Base-by-base conservation (phyloP, 2,797 vertebrate genomes). In the Sebastes jordani region DNA sequence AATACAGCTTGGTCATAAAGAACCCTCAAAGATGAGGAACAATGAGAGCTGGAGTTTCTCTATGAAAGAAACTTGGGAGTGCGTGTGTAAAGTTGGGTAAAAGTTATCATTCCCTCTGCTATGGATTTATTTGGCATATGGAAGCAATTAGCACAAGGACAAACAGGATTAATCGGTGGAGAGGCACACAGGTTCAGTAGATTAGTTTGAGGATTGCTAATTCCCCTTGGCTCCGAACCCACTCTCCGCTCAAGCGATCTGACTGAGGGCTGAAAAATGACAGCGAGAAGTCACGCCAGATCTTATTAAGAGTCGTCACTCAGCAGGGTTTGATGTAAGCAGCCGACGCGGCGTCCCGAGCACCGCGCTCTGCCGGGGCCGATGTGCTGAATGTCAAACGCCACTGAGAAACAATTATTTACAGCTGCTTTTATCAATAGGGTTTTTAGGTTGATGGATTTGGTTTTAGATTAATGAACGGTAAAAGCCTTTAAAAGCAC, bases 61-160 rank as follows among this genome's bases (percentile, higher is more conserved):
- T 64, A 34, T 81, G 74, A 86, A 76, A 81, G 29, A 59, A 88
- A 80, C 61, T 80, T 73, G 38, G 4, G 62, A 66, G 38, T 38
- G 63, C 74, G 80, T 52, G 70, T n/a, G 49, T 52, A 71, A 86
- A 89, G 69, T 92, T 90, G 60, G 71, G 16, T 74, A 23, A 86
- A 92, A 91, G 80, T 85, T 73, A 86, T 87, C 81, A 86, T 82
- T 87, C 77, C 70, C 58, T 82, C 68, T 59, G 46, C 83, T 78
- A 80, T 88, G 87, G 91, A 92, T 92, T 91, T 87, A 84, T 86
- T 92, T 93, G 86, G 87, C 89, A 91, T 84, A 91, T 85, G 87
- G 88, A 93, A 86, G 91, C 90, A 93, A 93, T 93, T 94, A 94
- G 86, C 81, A 83, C 88, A 90, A 92, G 92, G 92, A 95, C 93